Conservation (phyloP, 2,113 vertebrate genomes). For the Sylvilagus bachmani region DNA sequence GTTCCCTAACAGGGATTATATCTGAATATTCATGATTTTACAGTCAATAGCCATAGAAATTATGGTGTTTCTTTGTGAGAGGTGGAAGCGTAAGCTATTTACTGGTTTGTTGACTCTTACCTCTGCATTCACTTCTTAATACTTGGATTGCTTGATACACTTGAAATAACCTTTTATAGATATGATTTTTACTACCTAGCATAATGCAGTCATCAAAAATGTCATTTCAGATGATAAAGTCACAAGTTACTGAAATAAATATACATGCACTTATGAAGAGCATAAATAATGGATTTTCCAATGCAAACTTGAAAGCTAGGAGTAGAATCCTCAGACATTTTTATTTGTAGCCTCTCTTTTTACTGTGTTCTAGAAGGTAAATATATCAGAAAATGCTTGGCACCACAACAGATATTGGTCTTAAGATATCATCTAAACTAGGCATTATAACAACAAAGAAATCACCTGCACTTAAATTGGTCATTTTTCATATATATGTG, state of each 20-base stretch:
- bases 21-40: slow-evolving; percentile 65
- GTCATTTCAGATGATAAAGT: slow-evolving; percentile 71
- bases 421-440: slow-evolving; percentile 62
- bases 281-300: slow-evolving; percentile 72
- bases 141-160: slow-evolving; percentile 40
- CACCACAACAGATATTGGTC: neutral
- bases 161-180: slow-evolving; percentile 65
- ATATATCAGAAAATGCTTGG: slow-evolving; percentile 58
- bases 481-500: slow-evolving; percentile 46
- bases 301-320: slow-evolving; percentile 54
- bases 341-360: slow-evolving; percentile 52
- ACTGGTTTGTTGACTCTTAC: slow-evolving; percentile 37
- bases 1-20: neutral
- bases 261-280: slow-evolving; percentile 61
- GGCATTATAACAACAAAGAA: slow-evolving; percentile 33
- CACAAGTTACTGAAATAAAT: slow-evolving; percentile 68
- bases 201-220: slow-evolving; percentile 61
- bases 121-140: slow-evolving; percentile 56
- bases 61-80: slow-evolving; percentile 31
- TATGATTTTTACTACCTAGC: slow-evolving; percentile 65
- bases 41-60: slow-evolving; percentile 44
- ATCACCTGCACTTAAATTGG: slow-evolving; percentile 32
- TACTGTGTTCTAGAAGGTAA: slow-evolving; percentile 60
- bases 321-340: slow-evolving; percentile 39
- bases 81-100: slow-evolving; percentile 37